phyloP scores from a whole-genome alignment of 1,140 invertebrate genomes.

The Caerostris extrusa region DNA sequence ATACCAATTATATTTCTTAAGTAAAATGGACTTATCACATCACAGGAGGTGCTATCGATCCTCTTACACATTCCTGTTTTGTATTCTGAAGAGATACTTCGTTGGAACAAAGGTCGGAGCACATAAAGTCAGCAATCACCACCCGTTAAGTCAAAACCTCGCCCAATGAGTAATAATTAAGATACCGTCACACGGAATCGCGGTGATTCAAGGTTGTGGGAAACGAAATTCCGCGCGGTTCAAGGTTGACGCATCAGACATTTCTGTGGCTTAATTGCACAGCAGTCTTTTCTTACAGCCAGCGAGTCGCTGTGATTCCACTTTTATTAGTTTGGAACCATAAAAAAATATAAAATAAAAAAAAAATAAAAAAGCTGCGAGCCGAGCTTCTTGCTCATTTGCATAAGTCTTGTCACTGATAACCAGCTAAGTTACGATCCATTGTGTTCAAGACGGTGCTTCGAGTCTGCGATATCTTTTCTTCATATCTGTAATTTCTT shows the following conservation, averaged over 20 bases:
- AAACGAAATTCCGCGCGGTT: background rate
- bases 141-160: background rate
- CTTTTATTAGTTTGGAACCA: background rate
- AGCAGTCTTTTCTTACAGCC: background rate
- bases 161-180: background rate
- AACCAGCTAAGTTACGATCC: background rate
- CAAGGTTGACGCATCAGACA: background rate
- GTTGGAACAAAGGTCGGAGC: background rate
- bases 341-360: background rate
- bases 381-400: background rate
- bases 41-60: too few relatives aligned
- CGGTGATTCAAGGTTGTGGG: constrained; percentile 12
- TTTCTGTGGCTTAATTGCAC: background rate
- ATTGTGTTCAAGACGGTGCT: background rate
- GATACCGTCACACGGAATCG: background rate
- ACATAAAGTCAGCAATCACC: background rate
- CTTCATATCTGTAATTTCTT: background rate
- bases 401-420: background rate
- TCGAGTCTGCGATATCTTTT: background rate
- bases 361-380: background rate
- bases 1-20: too few relatives aligned
- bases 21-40: too few relatives aligned
- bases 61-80: too few relatives aligned
- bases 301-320: background rate
- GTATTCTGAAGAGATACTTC: too few relatives aligned